A percentile compares a stretch with the other conserved stretches of the same genome.
These are phyloP conservation scores for Leucopternis melanops DNA, from an alignment of 2,113 vertebrate genomes.

Conservation along the genomic window DNA sequence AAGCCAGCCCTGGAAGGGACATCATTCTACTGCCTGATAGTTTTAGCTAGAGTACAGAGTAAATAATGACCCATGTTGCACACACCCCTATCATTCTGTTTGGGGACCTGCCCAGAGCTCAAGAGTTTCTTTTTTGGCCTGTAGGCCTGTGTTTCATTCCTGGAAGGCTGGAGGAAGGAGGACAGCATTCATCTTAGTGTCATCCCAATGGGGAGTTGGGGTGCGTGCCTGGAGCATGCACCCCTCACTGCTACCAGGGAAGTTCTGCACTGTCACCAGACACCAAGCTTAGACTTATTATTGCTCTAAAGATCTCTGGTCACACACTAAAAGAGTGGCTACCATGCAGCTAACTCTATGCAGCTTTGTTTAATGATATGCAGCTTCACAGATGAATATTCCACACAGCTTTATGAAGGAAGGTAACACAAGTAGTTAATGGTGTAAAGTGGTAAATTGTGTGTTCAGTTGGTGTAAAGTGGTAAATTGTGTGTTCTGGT, in stretches of 20 bases:
- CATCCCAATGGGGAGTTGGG: neutral
- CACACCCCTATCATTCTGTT: neutral
- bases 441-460: neutral
- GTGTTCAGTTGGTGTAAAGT: neutral
- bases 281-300: neutral
- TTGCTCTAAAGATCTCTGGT: neutral
- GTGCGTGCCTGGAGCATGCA: accelerated
- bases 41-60: neutral
- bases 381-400: neutral
- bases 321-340: accelerated
- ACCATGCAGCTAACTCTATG: neutral
- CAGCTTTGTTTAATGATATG: neutral
- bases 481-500: neutral
- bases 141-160: neutral
- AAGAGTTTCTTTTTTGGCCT: neutral
- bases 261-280: neutral
- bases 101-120: neutral
- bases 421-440: neutral
- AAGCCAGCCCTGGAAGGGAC: neutral
- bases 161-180: neutral
- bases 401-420: neutral
- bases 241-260: neutral
- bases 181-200: neutral
- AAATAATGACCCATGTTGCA: neutral
- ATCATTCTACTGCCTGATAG: neutral